Evolutionary conservation across 2,888 invertebrate species (phyloP).

Genomic region (Dorcus hopei): DNA sequence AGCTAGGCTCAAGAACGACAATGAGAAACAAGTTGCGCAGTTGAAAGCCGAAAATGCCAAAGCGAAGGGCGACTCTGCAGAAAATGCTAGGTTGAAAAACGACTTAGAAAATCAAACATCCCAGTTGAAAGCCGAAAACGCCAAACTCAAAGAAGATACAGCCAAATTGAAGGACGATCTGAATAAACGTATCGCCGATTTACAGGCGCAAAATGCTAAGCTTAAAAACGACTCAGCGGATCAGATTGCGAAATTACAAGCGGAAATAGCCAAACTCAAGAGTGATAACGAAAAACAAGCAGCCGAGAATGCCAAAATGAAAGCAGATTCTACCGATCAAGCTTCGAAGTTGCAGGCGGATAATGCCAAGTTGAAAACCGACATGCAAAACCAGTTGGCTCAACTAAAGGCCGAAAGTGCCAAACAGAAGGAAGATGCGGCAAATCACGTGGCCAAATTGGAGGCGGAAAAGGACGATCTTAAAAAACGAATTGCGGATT

Average conservation of each 20-base stretch:
- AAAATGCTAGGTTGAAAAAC: slow-evolving; percentile 25
- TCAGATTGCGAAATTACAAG: slow-evolving; percentile 6
- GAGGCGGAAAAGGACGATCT: slow-evolving; percentile 19
- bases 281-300: slow-evolving; percentile 10
- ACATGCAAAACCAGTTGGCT: neutral
- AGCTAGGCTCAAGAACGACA: neutral
- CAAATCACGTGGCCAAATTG: neutral
- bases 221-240: slow-evolving; percentile 1
- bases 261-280: slow-evolving; percentile 26
- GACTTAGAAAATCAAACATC: slow-evolving; percentile 6
- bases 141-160: slow-evolving; percentile 14
- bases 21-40: neutral
- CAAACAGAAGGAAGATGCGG: slow-evolving; percentile 12
- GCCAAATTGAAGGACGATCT: slow-evolving; percentile 16
- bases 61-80: neutral
- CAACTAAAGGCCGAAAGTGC: too few relatives aligned
- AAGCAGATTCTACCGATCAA: neutral
- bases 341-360: slow-evolving; percentile 6
- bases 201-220: slow-evolving; percentile 17
- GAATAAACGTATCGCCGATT: slow-evolving; percentile 11
- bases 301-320: too few relatives aligned
- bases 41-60: neutral
- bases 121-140: neutral
- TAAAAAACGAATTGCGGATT: slow-evolving; percentile 12
- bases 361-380: neutral